Base-by-base conservation (phyloP, 2,888 invertebrate species). In the Carterocephalus palaemon region DNA sequence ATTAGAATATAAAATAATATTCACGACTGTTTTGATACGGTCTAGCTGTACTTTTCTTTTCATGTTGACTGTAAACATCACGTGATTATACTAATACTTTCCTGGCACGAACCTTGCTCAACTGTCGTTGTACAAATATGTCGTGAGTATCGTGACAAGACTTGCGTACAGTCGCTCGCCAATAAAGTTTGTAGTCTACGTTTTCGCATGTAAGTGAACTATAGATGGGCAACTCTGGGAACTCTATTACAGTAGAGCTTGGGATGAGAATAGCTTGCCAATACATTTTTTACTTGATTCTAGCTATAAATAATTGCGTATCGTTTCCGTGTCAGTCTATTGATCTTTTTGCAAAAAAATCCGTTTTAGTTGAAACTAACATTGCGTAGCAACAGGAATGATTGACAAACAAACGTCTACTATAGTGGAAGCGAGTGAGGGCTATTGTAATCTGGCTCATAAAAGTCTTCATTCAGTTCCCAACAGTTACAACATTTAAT, bases 61-160 rank as follows among this genome's bases (percentile, higher is more conserved):
- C 22, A 23, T 31, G 17, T 15, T 9, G 33, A 33, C 31, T 24
- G 41, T 67, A 68, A 62, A 71, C 61, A 68, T 69, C 78, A 80
- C 77, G 76, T 79, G 73, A 80, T 70, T 69, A 59, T 64, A 61
- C 64, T 70, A 68, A 72, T 62, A 60, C 55, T 53, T 53, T 54
- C 49, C 50, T 55, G 58, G 64, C 74, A 76, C 76, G 74, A 65
- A 70, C 59, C 55, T 60, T 54, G 49, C 48, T 47, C 48, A 49
- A 47, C 53, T 39, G 48, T 51, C 51, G 47, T 49, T 36, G 36
- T 43, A 37, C 36, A 38, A 54, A 50, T 48, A 50, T 50, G 54
- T 59, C 60, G 53, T 60, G 61, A 53, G 51, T 56, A 52, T 53
- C 58, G 56, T 58, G 58, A 55, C 58, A 59, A 53, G 54, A 54